These are phyloP conservation scores for Sebastes hopkinsi DNA, from an alignment of 2,797 vertebrate species.

Conservation along the genomic window DNA sequence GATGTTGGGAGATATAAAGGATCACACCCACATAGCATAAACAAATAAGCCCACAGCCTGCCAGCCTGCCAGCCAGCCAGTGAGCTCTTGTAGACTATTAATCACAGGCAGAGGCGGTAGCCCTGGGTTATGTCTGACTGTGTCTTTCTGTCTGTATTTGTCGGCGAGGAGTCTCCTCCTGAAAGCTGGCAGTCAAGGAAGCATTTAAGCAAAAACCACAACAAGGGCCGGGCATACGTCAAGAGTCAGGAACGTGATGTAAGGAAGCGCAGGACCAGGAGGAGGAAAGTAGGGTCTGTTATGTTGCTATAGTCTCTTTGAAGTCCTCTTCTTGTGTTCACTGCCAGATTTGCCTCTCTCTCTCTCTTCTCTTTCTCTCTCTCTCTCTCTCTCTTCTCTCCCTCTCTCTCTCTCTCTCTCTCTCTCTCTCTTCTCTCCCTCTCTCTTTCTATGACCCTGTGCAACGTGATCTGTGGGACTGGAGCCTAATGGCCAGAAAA, in stretches of 20 bases:
- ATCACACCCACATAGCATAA: constrained; percentile 74
- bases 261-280: constrained; percentile 25
- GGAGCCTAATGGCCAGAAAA: constrained; percentile 75
- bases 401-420: constrained; percentile 24
- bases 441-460: constrained; percentile 57
- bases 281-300: constrained; percentile 25
- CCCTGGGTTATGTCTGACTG: constrained; percentile 66
- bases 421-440: constrained; percentile 20
- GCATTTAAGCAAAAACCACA: constrained; percentile 65
- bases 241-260: constrained; percentile 63
- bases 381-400: constrained; percentile 12
- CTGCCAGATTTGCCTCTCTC: constrained; percentile 55
- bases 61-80: constrained; percentile 62
- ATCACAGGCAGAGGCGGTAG: constrained; percentile 73
- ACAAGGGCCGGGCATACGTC: constrained; percentile 54
- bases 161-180: constrained; percentile 42
- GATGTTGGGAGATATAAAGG: constrained; percentile 71
- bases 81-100: constrained; percentile 63
- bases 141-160: constrained; percentile 33
- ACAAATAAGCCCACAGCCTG: constrained; percentile 70
- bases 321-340: constrained; percentile 59
- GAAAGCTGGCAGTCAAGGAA: constrained; percentile 64
- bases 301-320: constrained; percentile 53
- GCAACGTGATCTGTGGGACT: constrained; percentile 80
- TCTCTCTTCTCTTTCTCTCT: background rate